Evolutionary conservation across 2,113 vertebrate species (phyloP), one percentile per base, ranked within the genome.

Genomic region (Typhlomys cinereus): DNA sequence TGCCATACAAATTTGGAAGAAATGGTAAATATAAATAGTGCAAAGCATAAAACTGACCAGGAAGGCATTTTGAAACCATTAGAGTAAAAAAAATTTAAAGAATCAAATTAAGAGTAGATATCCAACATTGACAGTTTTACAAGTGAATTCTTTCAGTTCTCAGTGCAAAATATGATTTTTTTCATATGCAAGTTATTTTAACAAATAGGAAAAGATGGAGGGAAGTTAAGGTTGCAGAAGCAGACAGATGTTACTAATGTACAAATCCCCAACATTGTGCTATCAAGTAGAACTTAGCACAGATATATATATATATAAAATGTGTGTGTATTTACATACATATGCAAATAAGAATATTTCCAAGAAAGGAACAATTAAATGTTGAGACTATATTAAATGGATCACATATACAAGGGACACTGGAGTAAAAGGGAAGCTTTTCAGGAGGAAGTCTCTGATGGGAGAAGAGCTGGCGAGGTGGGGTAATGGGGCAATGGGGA

Each of bases 21-120:
- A 18, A 2, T 74, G 10, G 23, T 74, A 85, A 79, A 27, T 59
- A 59, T 20, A 82, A 70, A 82, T 34, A 54, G 73, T 39, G 57
- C 34, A 23, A 29, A 61, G 46, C 61, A 50, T 64, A 71, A 84
- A 76, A 25, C 4, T 80, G 20, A 57, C 25, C 18, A 79, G 71
- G 4, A 59, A 64, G 5, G 75, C 13, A 61, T n/a, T 91, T 92
- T 69, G 57, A 76, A 80, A 69, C 1, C 59, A 73, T 81, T 5
- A 94, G 21, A 62, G 21, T 76, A 39, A 81, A 71, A 90, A 71
- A 93, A 46, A 29, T 48, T 87, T 15, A 3, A 85, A 88, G 90
- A 85, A 73, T 20, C 69, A 34, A 59, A 78, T 69, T 69, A 90
- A 82, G 21, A 29, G n/a, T 70, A 75, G 86, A 36, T 69, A 13